phyloP scores from a whole-genome alignment of 2,888 invertebrate species.

The Drosophila seclusa region DNA sequence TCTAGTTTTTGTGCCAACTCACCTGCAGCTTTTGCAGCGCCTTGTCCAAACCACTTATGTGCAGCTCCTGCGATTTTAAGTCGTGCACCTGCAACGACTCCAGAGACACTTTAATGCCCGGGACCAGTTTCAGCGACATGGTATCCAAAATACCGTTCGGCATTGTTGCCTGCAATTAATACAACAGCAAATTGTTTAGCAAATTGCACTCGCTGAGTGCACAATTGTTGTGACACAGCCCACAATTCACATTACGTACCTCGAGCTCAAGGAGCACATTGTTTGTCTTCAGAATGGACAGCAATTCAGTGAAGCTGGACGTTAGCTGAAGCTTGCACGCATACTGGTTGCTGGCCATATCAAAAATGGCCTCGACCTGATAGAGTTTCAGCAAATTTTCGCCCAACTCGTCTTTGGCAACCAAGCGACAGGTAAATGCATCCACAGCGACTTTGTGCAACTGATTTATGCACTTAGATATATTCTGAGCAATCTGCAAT shows the following conservation, averaged over 20 bases:
- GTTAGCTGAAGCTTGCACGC: slow-evolving; percentile 82
- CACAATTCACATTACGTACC: slow-evolving; percentile 63
- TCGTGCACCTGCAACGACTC: slow-evolving; percentile 75
- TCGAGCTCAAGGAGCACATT: slow-evolving; percentile 83
- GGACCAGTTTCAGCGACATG: slow-evolving; percentile 83
- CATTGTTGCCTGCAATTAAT: slow-evolving; percentile 76
- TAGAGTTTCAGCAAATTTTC: slow-evolving; percentile 79
- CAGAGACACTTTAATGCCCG: slow-evolving; percentile 83
- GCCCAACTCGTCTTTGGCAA: slow-evolving; percentile 79
- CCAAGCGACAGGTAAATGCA: slow-evolving; percentile 82
- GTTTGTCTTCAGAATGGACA: slow-evolving; percentile 81
- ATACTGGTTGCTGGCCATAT: slow-evolving; percentile 79
- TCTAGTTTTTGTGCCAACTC: slow-evolving; percentile 55
- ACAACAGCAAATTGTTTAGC: slow-evolving; percentile 14
- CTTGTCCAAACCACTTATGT: slow-evolving; percentile 86
- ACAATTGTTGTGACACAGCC: slow-evolving; percentile 3
- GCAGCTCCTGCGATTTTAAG: slow-evolving; percentile 82
- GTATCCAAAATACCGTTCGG: slow-evolving; percentile 82
- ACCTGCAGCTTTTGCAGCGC: slow-evolving; percentile 86
- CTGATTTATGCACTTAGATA: slow-evolving; percentile 80
- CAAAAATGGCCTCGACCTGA: slow-evolving; percentile 81
- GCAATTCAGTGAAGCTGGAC: slow-evolving; percentile 80
- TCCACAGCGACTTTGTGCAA: slow-evolving; percentile 77
- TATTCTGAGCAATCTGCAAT: slow-evolving; percentile 82
- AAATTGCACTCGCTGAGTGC: slow-evolving; percentile 4